Base-by-base conservation (phyloP, 2,113 vertebrate species). In the Eurypyga helias region DNA sequence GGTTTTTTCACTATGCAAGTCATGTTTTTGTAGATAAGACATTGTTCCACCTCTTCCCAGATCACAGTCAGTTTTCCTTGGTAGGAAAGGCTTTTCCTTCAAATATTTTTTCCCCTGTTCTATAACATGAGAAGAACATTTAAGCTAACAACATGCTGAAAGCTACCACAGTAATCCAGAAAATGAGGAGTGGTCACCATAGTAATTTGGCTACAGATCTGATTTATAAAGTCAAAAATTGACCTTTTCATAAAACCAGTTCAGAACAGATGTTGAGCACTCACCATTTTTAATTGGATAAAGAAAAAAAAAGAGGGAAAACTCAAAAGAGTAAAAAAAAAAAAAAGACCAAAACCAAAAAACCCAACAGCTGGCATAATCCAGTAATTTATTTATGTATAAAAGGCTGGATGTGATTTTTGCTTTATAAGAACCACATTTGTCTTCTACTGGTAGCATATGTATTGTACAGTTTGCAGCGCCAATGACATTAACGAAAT, bases 361-460 rank as follows among this genome's bases (percentile, higher is more conserved):
- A 46, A 51, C 11, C 1, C 8, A 80, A 62, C 79, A 91, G 21
- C 65, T 96, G 75, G 51, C 36, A 38, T 54, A 73, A 89, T 69
- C 45, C 26, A 61, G 20, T 77, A 28, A 51, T 48, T 65, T 81
- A 55, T 84, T 92, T 92, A 70, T 19, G 18, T 80, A 33, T 82
- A 84, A 87, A 94, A 71, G n/a, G 7, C 18, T 87, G 38, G 20
- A 67, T 76, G 24, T 52, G 80, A 87, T 84, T 94, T 94, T 90
- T 58, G 34, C 26, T 83, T 77, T 93, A 41, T 38, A 84, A 72
- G 57, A 94, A 52, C 11, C 17, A 7, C 55, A 16, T 81, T 93
- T 95, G 41, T 88, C 95, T 93, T 79, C 73, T 95, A 6, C 49
- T 90, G 33, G 46, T 55, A 92, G 43, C 93, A 93, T 91, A 96